Evolutionary conservation across 2,113 vertebrate genomes (phyloP).

Genomic region (Chaetodon auriga): DNA sequence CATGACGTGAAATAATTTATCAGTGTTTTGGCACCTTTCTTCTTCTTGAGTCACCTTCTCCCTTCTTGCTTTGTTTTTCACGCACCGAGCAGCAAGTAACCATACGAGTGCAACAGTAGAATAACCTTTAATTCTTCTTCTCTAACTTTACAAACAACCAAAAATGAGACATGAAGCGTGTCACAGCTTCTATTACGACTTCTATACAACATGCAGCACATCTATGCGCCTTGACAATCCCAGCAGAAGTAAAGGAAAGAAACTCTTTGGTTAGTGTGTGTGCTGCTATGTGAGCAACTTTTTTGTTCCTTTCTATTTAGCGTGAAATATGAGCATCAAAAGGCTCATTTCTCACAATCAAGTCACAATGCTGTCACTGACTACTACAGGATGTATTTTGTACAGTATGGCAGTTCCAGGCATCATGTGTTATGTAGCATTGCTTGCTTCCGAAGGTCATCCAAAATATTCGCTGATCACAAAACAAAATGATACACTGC

Average conservation of each 20-base stretch:
- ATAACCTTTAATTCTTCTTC: neutral
- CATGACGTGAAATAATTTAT: neutral
- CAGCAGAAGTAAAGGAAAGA: neutral
- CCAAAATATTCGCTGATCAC: neutral
- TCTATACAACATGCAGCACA: neutral
- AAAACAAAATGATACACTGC: neutral
- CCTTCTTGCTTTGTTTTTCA: neutral
- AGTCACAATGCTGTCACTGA: neutral
- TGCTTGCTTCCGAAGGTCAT: neutral
- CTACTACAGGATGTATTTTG: neutral
- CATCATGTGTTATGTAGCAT: neutral
- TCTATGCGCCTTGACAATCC: neutral
- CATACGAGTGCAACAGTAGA: neutral
- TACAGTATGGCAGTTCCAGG: neutral
- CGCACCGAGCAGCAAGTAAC: neutral
- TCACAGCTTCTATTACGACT: neutral
- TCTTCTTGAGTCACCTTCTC: neutral
- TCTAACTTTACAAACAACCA: neutral
- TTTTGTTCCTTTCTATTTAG: neutral
- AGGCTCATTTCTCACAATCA: neutral
- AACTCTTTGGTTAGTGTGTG: neutral
- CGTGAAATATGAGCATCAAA: constrained; percentile 1
- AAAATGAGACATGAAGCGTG: neutral
- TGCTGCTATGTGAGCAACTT: too few species aligned
- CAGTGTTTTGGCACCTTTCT: neutral